Percentiles rank a stretch among this genome's conserved stretches.
phyloP scores from a whole-genome alignment of 2,113 vertebrate genomes.

The Melanerpes aurifrons region DNA sequence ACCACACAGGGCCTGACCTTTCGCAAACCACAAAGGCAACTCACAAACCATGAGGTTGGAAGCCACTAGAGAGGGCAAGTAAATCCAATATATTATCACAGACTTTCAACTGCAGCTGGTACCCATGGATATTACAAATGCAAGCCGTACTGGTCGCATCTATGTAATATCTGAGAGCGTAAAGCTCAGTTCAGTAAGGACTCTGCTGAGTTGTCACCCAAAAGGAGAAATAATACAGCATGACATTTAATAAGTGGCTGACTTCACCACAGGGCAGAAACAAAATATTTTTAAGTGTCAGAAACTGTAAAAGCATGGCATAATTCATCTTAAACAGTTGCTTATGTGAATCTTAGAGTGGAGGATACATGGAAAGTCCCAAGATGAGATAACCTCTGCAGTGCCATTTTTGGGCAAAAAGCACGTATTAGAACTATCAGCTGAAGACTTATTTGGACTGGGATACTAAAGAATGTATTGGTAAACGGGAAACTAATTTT shows the following conservation, averaged over 20 bases:
- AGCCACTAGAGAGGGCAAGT: conserved; percentile 19
- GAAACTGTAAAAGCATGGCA: conserved; percentile 18
- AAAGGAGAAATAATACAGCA: background rate
- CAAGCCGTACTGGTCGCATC: background rate
- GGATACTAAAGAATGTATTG: background rate
- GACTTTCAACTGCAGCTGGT: conserved; percentile 21
- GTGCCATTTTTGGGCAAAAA: background rate
- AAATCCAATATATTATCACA: conserved; percentile 31
- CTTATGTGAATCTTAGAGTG: background rate
- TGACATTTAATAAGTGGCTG: background rate
- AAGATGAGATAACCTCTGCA: background rate
- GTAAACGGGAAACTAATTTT: background rate
- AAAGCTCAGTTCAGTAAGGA: background rate
- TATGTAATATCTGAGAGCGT: background rate
- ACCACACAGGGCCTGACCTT: conserved; percentile 61
- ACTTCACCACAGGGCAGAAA: background rate
- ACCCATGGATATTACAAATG: background rate
- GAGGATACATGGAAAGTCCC: conserved; percentile 42
- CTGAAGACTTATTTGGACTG: background rate
- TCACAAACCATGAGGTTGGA: conserved; percentile 68
- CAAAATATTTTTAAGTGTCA: conserved; percentile 53
- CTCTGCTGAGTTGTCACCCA: background rate
- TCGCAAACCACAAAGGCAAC: conserved; percentile 70
- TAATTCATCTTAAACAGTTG: conserved; percentile 14
- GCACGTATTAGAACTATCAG: background rate